Evolutionary conservation across 1,140 invertebrate species (phyloP), one percentile per base, ranked within the genome.

Genomic region (Steinernema khuongi): DNA sequence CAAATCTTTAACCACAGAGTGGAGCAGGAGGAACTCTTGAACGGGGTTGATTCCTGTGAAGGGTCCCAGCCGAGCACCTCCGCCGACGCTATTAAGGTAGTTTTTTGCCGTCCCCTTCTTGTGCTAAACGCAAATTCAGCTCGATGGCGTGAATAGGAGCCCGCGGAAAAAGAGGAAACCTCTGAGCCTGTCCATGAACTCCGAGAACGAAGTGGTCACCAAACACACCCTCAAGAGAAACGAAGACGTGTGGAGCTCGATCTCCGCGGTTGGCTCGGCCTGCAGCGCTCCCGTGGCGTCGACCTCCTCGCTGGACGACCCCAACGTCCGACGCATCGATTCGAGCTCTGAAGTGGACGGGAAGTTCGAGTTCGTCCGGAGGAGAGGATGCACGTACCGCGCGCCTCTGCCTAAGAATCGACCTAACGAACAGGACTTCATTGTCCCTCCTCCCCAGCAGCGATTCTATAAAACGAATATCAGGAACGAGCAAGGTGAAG

Each of bases 1-100:
- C 86, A 88, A 80, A 80, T 87, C 68, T 77, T 87, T 60, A 83
- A 86, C 69, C 86, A 86, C 79, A 80, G 87, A 83, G 70, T 79
- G 43, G 69, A 81, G 29, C 22, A 76, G 68, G 70, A 71, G 11
- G 81, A 82, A 31, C 73, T 26, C 17, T 36, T 17, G 26, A 17
- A 14, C 17, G 69, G n/a, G 17, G 69, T 17, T 60, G 69, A 17
- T 19, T 22, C n/a, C 7, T 19, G 19, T 71, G 11, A 4, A 7
- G 11, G 11, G n/a, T 72, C 60, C 14, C 67, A 67, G 71, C 70
- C 28, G 32, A 73, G 18, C 4, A 31, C 22, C 29, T 74, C 50
- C 31, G 26, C 19, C 72, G 30, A 36, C 18, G 74, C 19, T 73
- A 28, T n/a, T 18, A 28, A 75, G 26, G 50, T 22, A 77, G 68